These are phyloP conservation scores for Galerucella pusilla DNA, from an alignment of 2,888 invertebrate species.

Conservation along the genomic window DNA sequence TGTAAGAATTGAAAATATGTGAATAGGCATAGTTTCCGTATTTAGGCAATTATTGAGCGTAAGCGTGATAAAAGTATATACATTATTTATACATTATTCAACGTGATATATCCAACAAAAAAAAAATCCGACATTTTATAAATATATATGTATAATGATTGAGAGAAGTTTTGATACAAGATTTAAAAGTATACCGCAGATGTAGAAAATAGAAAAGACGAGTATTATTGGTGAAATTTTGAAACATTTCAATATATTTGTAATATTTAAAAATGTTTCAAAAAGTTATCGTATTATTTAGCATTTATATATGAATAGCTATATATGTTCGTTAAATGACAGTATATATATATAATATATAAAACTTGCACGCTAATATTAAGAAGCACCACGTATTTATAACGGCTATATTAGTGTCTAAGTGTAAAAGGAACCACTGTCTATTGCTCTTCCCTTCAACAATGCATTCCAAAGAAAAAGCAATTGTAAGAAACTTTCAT, in stretches of 20 bases:
- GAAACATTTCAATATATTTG: neutral
- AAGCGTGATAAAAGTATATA: constrained; percentile 48
- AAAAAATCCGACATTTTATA: constrained; percentile 63
- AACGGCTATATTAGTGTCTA: constrained; percentile 65
- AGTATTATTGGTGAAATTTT: constrained; percentile 50
- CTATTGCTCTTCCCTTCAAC: constrained; percentile 50
- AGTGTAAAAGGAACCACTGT: constrained; percentile 63
- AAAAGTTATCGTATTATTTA: constrained; percentile 51
- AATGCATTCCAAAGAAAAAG: constrained; percentile 40
- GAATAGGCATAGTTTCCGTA: constrained; percentile 35
- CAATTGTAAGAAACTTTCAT: constrained; percentile 49
- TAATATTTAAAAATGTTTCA: neutral
- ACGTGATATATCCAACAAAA: constrained; percentile 62
- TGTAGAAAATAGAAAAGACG: constrained; percentile 58
- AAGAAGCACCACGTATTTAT: constrained; percentile 63
- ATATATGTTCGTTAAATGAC: constrained; percentile 60
- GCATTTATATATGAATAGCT: constrained; percentile 61
- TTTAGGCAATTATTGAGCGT: constrained; percentile 42
- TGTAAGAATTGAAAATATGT: constrained; percentile 31
- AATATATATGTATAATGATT: constrained; percentile 58
- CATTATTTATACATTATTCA: constrained; percentile 55
- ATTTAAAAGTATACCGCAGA: constrained; percentile 63
- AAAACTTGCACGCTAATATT: constrained; percentile 62
- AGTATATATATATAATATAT: constrained; percentile 45
- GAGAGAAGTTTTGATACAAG: constrained; percentile 66